These are phyloP conservation scores for Thaumatotibia leucotreta DNA, from an alignment of 1,140 invertebrate species.

Conservation along the genomic window DNA sequence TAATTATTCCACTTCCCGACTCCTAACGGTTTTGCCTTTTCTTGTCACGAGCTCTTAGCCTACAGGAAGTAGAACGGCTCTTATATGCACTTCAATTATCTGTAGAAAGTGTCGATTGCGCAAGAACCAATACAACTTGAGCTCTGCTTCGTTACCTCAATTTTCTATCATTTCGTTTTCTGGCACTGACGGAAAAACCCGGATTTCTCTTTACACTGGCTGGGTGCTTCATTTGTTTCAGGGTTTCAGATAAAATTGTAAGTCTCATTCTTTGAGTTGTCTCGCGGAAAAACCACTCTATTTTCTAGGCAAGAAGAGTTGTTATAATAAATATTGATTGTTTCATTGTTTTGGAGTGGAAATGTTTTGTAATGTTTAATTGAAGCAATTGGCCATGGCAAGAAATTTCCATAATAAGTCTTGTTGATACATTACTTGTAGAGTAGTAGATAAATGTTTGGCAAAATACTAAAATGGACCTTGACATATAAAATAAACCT, in stretches of 20 bases:
- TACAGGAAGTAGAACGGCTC: not conserved
- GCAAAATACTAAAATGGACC: not conserved
- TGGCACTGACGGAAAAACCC: not conserved
- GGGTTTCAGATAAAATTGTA: not conserved
- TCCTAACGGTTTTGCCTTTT: no score
- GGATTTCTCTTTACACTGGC: not conserved
- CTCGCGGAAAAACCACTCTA: not conserved
- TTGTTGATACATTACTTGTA: not conserved
- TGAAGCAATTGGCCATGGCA: not conserved
- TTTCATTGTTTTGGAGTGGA: not conserved
- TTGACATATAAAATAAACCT: not conserved
- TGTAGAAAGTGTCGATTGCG: conserved; percentile 6
- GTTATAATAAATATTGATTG: not conserved
- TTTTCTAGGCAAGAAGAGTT: not conserved
- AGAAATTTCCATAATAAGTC: not conserved
- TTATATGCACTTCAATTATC: not conserved
- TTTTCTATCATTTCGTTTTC: not conserved
- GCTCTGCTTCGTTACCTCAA: not conserved
- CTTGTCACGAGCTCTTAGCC: not conserved
- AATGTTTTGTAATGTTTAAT: conserved; percentile 5
- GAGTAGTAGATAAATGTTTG: not conserved
- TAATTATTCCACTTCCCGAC: not conserved
- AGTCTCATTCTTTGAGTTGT: not conserved
- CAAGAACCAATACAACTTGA: not conserved
- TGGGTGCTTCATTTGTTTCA: not conserved